A percentile compares a stretch with the other conserved stretches of the same genome.
Evolutionary conservation across 2,888 invertebrate genomes (phyloP).

Genomic region (Galeruca laticollis): DNA sequence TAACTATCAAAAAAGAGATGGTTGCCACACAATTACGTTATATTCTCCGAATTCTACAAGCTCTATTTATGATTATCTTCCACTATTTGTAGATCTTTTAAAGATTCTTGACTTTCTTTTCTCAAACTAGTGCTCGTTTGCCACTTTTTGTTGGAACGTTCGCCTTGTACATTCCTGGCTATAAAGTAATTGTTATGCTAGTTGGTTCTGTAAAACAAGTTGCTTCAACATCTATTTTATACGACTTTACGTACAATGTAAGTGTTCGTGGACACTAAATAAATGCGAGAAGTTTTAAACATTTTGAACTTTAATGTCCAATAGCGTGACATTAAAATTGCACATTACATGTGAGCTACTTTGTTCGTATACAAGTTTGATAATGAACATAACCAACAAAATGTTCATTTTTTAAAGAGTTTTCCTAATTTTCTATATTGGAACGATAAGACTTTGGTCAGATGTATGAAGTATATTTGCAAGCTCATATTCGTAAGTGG

Average conservation of each 20-base stretch:
- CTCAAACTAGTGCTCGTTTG: not conserved
- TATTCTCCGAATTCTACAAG: too few relatives aligned
- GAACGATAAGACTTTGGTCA: too few relatives aligned
- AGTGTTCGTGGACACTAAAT: slow-evolving; percentile 3
- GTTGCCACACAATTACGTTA: too few relatives aligned
- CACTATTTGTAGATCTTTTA: too few relatives aligned
- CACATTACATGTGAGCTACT: not conserved
- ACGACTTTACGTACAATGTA: slow-evolving; percentile 6
- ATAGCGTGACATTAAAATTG: slow-evolving; percentile 16
- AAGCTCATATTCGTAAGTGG: too few relatives aligned
- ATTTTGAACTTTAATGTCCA: slow-evolving; percentile 9
- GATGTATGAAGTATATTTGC: too few relatives aligned
- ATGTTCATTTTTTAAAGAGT: too few relatives aligned
- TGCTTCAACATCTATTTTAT: not conserved
- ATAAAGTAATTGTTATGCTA: slow-evolving; percentile 11
- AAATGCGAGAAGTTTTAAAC: slow-evolving; percentile 1
- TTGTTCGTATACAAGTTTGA: not conserved
- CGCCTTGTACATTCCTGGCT: not conserved
- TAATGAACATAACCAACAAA: not conserved
- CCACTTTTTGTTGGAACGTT: not conserved
- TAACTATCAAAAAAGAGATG: too few relatives aligned
- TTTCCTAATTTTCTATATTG: too few relatives aligned
- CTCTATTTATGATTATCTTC: too few relatives aligned
- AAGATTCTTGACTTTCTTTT: not conserved
- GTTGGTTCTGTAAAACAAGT: not conserved